These are phyloP conservation scores for Amphipoea oculea DNA, from an alignment of 2,888 invertebrate genomes.

Conservation along the genomic window DNA sequence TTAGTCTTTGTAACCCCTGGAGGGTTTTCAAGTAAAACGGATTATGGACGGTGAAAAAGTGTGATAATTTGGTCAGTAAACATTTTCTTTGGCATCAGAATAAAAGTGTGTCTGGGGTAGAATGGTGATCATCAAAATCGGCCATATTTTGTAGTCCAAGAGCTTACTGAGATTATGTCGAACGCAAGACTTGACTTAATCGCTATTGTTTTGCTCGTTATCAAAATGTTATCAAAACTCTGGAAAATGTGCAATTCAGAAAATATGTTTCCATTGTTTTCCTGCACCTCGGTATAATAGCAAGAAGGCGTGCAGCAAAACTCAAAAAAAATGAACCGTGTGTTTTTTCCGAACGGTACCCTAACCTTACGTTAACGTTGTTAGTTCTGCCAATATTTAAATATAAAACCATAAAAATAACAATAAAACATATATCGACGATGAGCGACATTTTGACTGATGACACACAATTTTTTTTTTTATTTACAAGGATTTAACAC, in stretches of 20 bases:
- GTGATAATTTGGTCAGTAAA: background rate
- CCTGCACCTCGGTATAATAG: background rate
- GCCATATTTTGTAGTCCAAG: background rate
- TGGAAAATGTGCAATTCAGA: background rate
- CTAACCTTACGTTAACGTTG: slow-evolving; percentile 4
- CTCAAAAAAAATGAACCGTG: background rate
- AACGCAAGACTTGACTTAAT: background rate
- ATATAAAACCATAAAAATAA: slow-evolving; percentile 26
- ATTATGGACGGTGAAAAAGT: background rate
- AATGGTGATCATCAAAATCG: background rate
- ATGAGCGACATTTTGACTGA: slow-evolving; percentile 27
- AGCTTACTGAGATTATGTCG: background rate
- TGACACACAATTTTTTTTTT: slow-evolving; percentile 21
- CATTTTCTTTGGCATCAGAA: background rate
- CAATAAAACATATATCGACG: slow-evolving; percentile 9
- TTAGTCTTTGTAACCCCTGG: background rate
- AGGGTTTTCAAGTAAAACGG: background rate
- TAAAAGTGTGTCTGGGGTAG: background rate
- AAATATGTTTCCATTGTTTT: background rate
- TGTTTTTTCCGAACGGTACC: background rate
- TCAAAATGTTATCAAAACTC: background rate
- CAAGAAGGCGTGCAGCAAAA: background rate
- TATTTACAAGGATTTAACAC: background rate
- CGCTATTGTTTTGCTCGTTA: too few relatives aligned
- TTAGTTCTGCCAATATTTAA: slow-evolving; percentile 34